These are phyloP conservation scores for Branchellion lobata DNA, from an alignment of 2,888 invertebrate genomes.

Conservation along the genomic window DNA sequence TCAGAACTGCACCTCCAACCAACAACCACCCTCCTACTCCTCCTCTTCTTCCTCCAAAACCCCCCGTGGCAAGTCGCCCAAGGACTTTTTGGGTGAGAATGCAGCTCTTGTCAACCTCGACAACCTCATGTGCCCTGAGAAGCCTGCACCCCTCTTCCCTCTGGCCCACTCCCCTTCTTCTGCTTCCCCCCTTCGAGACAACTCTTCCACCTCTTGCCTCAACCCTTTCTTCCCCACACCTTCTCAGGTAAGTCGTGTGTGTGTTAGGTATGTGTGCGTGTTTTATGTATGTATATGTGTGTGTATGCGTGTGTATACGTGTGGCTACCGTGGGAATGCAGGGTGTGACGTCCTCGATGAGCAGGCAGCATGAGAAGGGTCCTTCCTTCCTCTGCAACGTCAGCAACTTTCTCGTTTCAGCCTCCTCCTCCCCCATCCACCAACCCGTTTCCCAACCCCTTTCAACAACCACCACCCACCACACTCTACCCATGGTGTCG, in stretches of 20 bases:
- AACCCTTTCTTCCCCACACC: slow-evolving; percentile 6
- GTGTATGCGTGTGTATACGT: too few species aligned
- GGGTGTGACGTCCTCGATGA: too few species aligned
- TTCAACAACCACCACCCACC: background rate
- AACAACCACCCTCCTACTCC: background rate
- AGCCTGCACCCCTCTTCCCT: background rate
- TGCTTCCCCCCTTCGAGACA: too few species aligned
- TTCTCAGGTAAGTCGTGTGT: too few species aligned
- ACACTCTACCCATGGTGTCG: background rate
- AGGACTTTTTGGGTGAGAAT: slow-evolving; percentile 94
- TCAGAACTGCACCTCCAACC: too few species aligned
- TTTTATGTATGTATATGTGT: too few species aligned
- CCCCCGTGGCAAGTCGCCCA: slow-evolving; percentile 74
- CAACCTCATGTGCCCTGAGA: slow-evolving; percentile 75
- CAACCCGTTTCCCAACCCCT: background rate
- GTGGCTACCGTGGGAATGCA: too few species aligned
- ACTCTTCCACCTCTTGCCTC: background rate
- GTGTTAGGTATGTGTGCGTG: too few species aligned
- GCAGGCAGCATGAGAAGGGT: background rate
- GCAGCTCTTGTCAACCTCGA: slow-evolving; percentile 94
- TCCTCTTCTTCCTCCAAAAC: background rate
- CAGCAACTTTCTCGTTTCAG: background rate
- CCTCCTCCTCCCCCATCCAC: background rate
- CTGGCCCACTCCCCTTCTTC: too few species aligned
- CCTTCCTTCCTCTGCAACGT: slow-evolving; percentile 1